Conservation (phyloP, 1,140 invertebrate species). For the Cyrtorhinus lividipennis region DNA sequence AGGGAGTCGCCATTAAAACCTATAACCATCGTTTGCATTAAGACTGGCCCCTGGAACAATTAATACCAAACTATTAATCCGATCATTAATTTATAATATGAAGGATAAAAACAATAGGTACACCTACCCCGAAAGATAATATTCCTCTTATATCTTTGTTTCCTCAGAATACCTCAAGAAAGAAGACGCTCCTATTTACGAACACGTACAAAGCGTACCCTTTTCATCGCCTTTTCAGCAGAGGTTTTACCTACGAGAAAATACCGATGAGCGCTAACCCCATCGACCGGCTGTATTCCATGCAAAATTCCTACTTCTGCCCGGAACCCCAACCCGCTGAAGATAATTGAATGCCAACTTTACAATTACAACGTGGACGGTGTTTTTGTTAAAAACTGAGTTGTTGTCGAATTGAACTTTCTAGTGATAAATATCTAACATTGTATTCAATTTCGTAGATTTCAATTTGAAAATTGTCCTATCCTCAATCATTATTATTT, state of each 20-base stretch:
- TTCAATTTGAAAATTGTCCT: background rate
- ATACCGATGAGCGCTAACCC: constrained; percentile 32
- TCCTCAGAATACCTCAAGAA: background rate
- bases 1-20: too few relatives aligned
- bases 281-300: constrained; percentile 45
- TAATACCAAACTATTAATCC: too few relatives aligned
- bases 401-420: background rate
- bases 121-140: too few relatives aligned
- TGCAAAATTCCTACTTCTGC: constrained; percentile 48
- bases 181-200: background rate
- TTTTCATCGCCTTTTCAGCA: background rate
- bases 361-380: background rate
- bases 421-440: too few relatives aligned
- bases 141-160: too few relatives aligned
- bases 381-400: background rate
- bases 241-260: background rate
- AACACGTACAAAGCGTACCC: background rate
- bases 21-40: too few relatives aligned
- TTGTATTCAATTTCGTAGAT: too few relatives aligned
- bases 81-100: too few relatives aligned
- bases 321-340: too few relatives aligned
- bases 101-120: too few relatives aligned
- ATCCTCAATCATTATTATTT: background rate
- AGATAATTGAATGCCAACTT: too few relatives aligned
- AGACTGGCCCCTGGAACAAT: too few relatives aligned